Evolutionary conservation across 1,140 invertebrate species (phyloP).

Genomic region (Pomacea maculata): DNA sequence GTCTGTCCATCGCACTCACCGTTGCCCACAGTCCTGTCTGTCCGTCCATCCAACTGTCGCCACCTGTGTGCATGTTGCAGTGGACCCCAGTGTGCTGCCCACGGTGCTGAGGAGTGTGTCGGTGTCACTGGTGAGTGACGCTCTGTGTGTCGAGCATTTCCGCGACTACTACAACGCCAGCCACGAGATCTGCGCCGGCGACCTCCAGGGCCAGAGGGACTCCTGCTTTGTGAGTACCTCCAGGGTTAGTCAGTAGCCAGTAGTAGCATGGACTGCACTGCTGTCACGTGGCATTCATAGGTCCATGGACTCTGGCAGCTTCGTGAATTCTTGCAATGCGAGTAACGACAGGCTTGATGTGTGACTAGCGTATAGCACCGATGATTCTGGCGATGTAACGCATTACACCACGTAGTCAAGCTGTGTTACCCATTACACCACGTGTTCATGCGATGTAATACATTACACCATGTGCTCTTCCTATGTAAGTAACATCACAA

Average conservation of each 20-base stretch:
- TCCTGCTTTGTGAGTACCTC: not conserved
- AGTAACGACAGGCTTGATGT: not conserved
- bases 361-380: not conserved
- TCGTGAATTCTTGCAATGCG: not conserved
- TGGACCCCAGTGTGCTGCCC: not conserved
- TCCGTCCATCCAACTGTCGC: too few relatives aligned
- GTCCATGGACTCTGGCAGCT: not conserved
- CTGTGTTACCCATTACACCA: not conserved
- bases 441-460: not conserved
- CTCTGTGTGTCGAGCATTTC: not conserved
- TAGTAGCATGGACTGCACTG: not conserved
- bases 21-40: too few relatives aligned
- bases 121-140: not conserved
- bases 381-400: not conserved
- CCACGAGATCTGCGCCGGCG: constrained; percentile 1
- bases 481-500: not conserved
- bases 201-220: not conserved
- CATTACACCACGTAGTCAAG: not conserved
- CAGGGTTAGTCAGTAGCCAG: too few relatives aligned
- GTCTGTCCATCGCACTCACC: too few relatives aligned
- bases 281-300: not conserved
- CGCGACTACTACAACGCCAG: not conserved
- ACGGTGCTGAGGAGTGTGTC: not conserved
- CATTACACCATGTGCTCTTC: not conserved
- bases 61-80: not conserved